Percentiles rank a stretch among this genome's conserved stretches.
These are phyloP conservation scores for Rhaphigaster nebulosa DNA, from an alignment of 2,888 invertebrate genomes.

Conservation along the genomic window DNA sequence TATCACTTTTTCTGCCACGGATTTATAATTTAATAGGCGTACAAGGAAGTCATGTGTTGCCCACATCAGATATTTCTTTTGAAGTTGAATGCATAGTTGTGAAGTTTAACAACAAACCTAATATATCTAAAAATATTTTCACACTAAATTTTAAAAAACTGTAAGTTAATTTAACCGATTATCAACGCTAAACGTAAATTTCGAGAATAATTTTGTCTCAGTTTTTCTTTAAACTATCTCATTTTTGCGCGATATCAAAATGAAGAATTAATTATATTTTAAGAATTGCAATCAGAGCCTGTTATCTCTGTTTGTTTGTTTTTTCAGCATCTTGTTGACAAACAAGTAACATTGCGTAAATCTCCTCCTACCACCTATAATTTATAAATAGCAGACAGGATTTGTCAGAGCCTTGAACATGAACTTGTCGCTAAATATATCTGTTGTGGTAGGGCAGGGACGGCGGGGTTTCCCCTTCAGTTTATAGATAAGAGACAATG, in stretches of 20 bases:
- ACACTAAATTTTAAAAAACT: too few species aligned
- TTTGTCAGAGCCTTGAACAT: not conserved
- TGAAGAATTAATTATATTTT: not conserved
- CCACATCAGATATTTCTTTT: too few species aligned
- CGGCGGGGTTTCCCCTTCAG: not conserved
- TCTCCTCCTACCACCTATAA: not conserved
- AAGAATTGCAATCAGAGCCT: not conserved
- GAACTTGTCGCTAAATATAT: constrained; percentile 3
- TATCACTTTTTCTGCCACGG: too few species aligned
- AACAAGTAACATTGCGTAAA: not conserved
- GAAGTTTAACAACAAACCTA: too few species aligned
- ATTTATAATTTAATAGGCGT: too few species aligned
- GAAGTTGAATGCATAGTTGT: too few species aligned
- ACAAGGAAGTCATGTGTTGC: too few species aligned
- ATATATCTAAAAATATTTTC: too few species aligned
- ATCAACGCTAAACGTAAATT: too few species aligned
- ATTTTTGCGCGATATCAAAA: not conserved
- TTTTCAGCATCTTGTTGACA: not conserved
- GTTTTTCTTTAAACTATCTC: too few species aligned
- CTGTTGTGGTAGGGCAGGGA: not conserved
- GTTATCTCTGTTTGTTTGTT: not conserved
- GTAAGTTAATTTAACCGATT: too few species aligned
- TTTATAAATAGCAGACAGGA: not conserved
- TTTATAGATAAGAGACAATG: not conserved
- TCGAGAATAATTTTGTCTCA: too few species aligned